Evolutionary conservation across 2,888 invertebrate species (phyloP).

Genomic region (Dorcus hopei): DNA sequence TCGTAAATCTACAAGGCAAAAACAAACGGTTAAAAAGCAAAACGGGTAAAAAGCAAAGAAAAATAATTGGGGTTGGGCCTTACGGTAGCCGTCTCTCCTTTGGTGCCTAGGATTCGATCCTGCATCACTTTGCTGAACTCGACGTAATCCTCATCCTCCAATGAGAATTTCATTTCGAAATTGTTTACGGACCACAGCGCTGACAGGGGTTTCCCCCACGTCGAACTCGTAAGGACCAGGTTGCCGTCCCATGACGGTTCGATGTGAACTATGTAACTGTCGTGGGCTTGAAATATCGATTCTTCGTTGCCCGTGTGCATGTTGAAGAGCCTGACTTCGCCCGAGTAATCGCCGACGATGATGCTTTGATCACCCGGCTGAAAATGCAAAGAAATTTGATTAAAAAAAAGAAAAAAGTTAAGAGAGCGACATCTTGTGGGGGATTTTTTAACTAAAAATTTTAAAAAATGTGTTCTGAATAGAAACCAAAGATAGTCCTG

Average conservation of each 20-base stretch:
- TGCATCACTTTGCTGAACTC: constrained; percentile 86
- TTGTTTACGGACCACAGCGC: constrained; percentile 74
- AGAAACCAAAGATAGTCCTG: too few relatives aligned
- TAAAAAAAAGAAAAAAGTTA: constrained; percentile 6
- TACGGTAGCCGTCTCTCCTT: constrained; percentile 75
- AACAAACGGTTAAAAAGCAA: not conserved
- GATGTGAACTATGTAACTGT: constrained; percentile 80
- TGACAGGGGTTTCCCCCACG: constrained; percentile 81
- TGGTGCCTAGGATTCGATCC: constrained; percentile 87
- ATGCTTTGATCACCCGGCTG: constrained; percentile 53
- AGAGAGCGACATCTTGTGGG: too few relatives aligned
- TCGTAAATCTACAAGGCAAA: constrained; percentile 72
- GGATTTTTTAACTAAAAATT: too few relatives aligned
- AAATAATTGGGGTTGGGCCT: constrained; percentile 17
- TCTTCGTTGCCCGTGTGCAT: constrained; percentile 80
- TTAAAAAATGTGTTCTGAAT: too few relatives aligned
- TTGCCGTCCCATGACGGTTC: constrained; percentile 70
- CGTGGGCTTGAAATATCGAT: constrained; percentile 75
- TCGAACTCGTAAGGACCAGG: constrained; percentile 77
- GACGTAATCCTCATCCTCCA: constrained; percentile 84
- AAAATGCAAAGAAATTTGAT: constrained; percentile 10
- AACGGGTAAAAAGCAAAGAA: too few relatives aligned
- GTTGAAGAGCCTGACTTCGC: constrained; percentile 88
- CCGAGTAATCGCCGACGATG: constrained; percentile 87
- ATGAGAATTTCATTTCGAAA: constrained; percentile 61